Evolutionary conservation across 1,140 invertebrate species (phyloP), one percentile per base, ranked within the genome.

Genomic region (Meloidogyne chitwoodi): DNA sequence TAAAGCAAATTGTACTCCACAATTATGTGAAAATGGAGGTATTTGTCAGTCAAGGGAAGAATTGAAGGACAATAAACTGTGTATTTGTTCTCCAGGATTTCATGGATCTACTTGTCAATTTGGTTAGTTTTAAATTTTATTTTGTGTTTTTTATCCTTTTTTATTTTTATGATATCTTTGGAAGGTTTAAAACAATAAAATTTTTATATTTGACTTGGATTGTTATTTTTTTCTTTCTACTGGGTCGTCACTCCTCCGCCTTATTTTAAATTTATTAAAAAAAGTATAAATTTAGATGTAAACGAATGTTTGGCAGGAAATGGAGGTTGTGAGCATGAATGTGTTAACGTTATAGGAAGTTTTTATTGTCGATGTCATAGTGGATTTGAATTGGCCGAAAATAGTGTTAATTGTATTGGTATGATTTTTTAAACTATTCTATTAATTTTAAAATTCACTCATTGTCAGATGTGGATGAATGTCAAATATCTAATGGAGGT

Each of bases 291-390:
- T 8, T 38, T 38, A 38, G 88, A 89, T 69, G 78, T 85, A 10
- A 85, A 89, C 69, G 87, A 88, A 68, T 89, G 88, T 76, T 56
- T 83, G 14, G 74, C 79, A 5, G 66, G 83, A 29, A 88, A 88
- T 76, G 88, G 87, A 10, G 85, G 86, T 4, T 89, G 88, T 80
- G 83, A 86, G 29, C 86, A 88, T 66, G 79, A 84, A 16, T 86
- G 85, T 73, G 77, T 83, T 0, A 86, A 92, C 81, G 88, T 88
- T 14, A 83, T 89, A 19, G 90, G 90, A 6, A 88, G 88, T 41
- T 90, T 88, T 41, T 89, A 89, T 70, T 91, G 91, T 79, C 88
- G 88, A 41, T 91, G 91, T 83, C 89, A 89, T 6, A 87, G 89
- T 26, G 91, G 90, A 16, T 90, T 86, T 74, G 76, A 84, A 27